Percentiles rank a stretch among this genome's conserved stretches.
Conservation (phyloP, 92 coral and sea anemone genomes). For the Pocillopora meandrina region DNA sequence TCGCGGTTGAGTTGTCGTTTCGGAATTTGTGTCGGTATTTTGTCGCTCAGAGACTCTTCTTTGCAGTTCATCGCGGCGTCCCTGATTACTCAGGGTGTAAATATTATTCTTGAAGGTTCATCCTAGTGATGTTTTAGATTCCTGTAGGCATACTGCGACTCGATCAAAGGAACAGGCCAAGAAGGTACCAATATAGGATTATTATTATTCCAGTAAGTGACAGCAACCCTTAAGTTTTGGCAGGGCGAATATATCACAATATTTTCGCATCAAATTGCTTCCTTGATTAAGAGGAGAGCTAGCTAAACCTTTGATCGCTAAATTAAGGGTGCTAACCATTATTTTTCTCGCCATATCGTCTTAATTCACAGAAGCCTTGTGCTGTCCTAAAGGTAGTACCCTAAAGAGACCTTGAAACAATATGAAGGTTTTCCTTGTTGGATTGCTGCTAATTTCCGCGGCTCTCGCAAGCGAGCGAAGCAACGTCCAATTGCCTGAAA, state of each 20-base stretch:
- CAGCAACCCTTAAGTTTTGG: conserved; percentile 15
- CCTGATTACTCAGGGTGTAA: conserved; percentile 5
- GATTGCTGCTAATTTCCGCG: neutral
- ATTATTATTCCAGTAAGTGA: conserved; percentile 11
- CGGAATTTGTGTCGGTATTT: conserved; percentile 9
- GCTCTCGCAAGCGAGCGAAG: conserved; percentile 11
- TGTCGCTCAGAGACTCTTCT: neutral
- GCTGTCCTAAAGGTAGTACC: neutral
- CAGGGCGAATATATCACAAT: conserved; percentile 24
- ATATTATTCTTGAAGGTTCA: conserved; percentile 26
- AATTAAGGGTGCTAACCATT: neutral
- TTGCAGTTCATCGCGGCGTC: conserved; percentile 1
- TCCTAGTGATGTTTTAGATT: conserved; percentile 6
- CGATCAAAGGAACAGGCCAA: conserved; percentile 20
- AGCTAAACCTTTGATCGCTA: too few relatives aligned
- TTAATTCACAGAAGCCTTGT: conserved; percentile 1
- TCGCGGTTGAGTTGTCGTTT: conserved; percentile 21
- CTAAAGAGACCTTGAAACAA: neutral
- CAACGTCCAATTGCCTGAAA: neutral
- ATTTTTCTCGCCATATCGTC: conserved; percentile 18
- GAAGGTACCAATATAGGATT: conserved; percentile 27
- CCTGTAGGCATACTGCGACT: conserved; percentile 6
- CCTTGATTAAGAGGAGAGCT: too few relatives aligned
- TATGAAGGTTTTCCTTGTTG: conserved; percentile 11
- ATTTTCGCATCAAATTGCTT: too few relatives aligned